Evolutionary conservation across 2,797 vertebrate species (phyloP), one percentile per base, ranked within the genome.

Genomic region (Acrocephalus scirpaceus): DNA sequence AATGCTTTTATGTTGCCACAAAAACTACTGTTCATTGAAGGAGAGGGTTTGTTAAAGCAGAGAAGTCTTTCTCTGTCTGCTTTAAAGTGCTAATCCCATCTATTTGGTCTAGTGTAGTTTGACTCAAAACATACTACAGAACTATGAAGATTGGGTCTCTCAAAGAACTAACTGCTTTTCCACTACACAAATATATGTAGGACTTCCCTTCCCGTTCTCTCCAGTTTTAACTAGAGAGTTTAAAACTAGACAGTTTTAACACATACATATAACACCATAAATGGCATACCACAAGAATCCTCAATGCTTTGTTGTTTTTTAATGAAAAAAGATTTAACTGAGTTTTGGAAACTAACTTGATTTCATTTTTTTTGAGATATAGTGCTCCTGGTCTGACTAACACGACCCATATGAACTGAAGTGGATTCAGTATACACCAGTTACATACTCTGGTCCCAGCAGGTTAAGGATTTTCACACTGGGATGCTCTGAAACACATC

Each of bases 351-450:
- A 75, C 47, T 19, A 71, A 36, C 2, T 45, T 40, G 7, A 51
- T 64, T 78, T 62, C 3, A 8, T 47, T 75, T 82, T 62, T 53
- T 70, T 66, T 71, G 45, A 80, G 23, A 64, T 16, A 25, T 1
- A 53, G 11, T 20, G 32, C 2, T 44, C 12, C 22, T 32, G 3
- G 19, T 60, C 22, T 36, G 11, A 29, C 23, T 85, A 22, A 64
- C 54, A 56, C 0, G 0, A 70, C 45, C 3, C 5, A 61, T 38
- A 38, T 1, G 2, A 61, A 64, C 9, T 1, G 38, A 26, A 54
- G 4, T 2, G 15, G 8, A 57, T 83, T 53, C 47, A 83, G 5
- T 6, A 47, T 14, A 61, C 7, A 66, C 1, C 16, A 64, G 64
- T 50, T 47, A 7, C 62, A 64, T 38, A 14, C 2, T 10, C 20